These are phyloP conservation scores for Drosophila limbata DNA, from an alignment of 2,888 invertebrate species.

Conservation along the genomic window DNA sequence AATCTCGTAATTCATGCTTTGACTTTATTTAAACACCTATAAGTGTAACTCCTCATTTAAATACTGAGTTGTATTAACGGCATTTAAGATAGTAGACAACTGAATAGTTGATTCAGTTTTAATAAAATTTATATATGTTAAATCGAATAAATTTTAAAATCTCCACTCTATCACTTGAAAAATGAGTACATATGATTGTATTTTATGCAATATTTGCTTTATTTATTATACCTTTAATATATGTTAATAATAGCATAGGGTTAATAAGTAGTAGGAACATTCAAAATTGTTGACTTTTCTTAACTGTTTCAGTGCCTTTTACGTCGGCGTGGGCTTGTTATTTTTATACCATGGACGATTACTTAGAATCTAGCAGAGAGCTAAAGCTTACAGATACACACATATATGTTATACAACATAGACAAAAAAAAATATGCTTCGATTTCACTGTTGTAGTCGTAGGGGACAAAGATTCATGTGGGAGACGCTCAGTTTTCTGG, in stretches of 20 bases:
- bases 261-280: constrained; percentile 44
- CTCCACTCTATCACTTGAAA: too few species aligned
- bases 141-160: too few species aligned
- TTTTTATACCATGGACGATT: constrained; percentile 38
- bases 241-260: not conserved
- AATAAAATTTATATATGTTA: too few species aligned
- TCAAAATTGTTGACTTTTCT: constrained; percentile 15
- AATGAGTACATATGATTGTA: not conserved
- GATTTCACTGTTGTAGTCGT: constrained; percentile 57
- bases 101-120: too few species aligned
- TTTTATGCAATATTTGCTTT: constrained; percentile 35
- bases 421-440: not conserved
- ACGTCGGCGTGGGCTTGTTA: constrained; percentile 47
- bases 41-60: too few species aligned
- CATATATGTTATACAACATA: not conserved
- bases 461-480: constrained; percentile 67
- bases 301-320: constrained; percentile 56
- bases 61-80: too few species aligned
- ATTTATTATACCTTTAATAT: constrained; percentile 17
- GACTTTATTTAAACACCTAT: too few species aligned
- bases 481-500: constrained; percentile 54
- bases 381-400: not conserved
- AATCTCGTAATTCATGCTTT: too few species aligned
- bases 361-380: constrained; percentile 16
- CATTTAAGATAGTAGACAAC: too few species aligned